A percentile compares a stretch with the other conserved stretches of the same genome.
phyloP scores from a whole-genome alignment of 1,140 invertebrate genomes.

The Charaxes varanes region DNA sequence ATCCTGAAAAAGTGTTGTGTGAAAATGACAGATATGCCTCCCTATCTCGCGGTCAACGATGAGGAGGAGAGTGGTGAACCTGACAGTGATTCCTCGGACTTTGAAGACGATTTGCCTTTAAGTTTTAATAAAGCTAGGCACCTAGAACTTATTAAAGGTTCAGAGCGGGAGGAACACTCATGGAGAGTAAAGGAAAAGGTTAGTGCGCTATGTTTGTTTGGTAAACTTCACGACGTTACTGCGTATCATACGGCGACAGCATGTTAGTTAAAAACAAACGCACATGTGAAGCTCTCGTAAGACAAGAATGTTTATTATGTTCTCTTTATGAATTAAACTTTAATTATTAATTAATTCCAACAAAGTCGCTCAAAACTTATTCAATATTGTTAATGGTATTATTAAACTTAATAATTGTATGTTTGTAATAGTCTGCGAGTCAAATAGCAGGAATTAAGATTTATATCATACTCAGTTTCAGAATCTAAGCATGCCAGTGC shows the following conservation, averaged over 20 bases:
- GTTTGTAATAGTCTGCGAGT: no score
- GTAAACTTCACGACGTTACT: slow-evolving; percentile 25
- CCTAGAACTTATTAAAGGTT: slow-evolving; percentile 83
- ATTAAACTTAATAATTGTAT: no score
- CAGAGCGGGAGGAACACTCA: slow-evolving; percentile 82
- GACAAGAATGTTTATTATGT: neutral
- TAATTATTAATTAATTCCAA: no score
- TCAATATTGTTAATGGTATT: no score
- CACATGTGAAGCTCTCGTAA: slow-evolving; percentile 37
- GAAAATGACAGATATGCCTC: slow-evolving; percentile 72
- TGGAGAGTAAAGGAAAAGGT: slow-evolving; percentile 96
- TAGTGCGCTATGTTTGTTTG: slow-evolving; percentile 30
- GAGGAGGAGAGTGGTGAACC: slow-evolving; percentile 81
- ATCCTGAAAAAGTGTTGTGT: slow-evolving; percentile 45
- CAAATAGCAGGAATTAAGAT: no score
- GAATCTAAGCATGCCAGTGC: no score
- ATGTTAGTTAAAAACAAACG: slow-evolving; percentile 52
- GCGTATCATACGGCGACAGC: slow-evolving; percentile 32
- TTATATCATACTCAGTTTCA: no score
- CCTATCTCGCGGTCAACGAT: slow-evolving; percentile 63
- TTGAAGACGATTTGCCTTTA: slow-evolving; percentile 78
- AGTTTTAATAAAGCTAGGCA: slow-evolving; percentile 84
- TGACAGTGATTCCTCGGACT: slow-evolving; percentile 87
- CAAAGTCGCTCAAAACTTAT: no score
- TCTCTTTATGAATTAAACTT: no score